Conservation (phyloP, 2,797 vertebrate genomes). For the Heliangelus exortis region DNA sequence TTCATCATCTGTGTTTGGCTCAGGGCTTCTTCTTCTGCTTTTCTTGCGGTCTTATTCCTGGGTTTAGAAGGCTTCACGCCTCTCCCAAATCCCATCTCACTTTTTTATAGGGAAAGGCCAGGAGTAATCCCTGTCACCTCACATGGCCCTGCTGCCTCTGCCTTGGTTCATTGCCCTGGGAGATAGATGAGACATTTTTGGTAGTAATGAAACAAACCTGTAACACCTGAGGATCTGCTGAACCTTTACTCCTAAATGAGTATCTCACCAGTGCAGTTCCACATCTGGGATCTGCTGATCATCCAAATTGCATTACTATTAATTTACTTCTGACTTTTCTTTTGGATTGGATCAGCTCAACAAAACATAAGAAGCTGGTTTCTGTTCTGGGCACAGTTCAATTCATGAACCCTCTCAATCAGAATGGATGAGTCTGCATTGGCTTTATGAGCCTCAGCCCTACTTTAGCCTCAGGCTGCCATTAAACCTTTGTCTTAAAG, state of each 20-base stretch:
- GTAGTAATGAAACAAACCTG: background rate
- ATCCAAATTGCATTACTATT: background rate
- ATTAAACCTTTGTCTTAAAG: background rate
- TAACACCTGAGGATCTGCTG: accelerated
- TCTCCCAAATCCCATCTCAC: background rate
- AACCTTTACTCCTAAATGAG: background rate
- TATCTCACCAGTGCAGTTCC: background rate
- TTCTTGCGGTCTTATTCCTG: background rate
- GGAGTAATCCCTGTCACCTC: background rate
- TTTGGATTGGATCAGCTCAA: background rate
- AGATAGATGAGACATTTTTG: background rate
- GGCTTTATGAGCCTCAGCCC: background rate
- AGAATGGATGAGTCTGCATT: accelerated
- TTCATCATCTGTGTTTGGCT: background rate
- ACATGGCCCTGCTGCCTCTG: background rate
- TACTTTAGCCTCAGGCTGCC: background rate
- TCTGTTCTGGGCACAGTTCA: background rate
- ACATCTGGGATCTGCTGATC: background rate
- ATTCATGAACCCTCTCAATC: background rate
- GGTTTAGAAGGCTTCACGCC: background rate
- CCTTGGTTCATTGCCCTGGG: background rate
- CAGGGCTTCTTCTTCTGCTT: background rate
- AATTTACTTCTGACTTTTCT: background rate
- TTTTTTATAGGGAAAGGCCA: background rate
- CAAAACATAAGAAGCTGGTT: background rate